Base-by-base conservation (phyloP, 1,140 invertebrate genomes). In the Eupristina koningsbergeri region DNA sequence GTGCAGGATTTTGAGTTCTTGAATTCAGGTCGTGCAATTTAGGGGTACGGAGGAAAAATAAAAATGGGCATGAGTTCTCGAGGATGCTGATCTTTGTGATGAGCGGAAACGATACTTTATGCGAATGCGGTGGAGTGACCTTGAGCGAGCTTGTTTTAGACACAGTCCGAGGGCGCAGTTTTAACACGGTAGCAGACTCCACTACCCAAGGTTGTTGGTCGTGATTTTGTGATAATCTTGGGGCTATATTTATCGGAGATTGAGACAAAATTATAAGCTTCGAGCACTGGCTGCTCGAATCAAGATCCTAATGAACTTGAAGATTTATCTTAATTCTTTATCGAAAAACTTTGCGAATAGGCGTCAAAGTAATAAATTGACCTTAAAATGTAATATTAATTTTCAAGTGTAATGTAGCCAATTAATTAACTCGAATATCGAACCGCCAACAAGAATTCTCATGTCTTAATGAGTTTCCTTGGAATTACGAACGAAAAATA, bases 201-300 rank as follows among this genome's bases (percentile, higher is more conserved):
- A 0, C 31, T 22, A 36, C 15, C 34, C 31, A 36, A 36, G 15
- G 34, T 36, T 71, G 13, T 36, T 41, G n/a, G 36, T 41, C 19
- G 2, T 31, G 67, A 71, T 71, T 41, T n/a, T 50, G 47, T 39
- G 50, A 76, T 61, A 76, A 58, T 71, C 39, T 39, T n/a, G 29
- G 3, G 74, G 31, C 74, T 77, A 77, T 71, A 41, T 71, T 71
- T 71, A 71, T 71, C 67, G 36, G 29, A 71, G 6, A 71, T 71
- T 11, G 64, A 36, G 64, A 17, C 64, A 41, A 41, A 41, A 41
- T 71, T 36, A 36, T 34, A 67, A 67, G 31, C 64, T 15, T 19
- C 64, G 31, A 29, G 31, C 15, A 36, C 31, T 36, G 36, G 67
- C 5, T 31, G 17, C 3, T 26, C 36, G 26, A 36, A 41, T 71